phyloP scores from a whole-genome alignment of 2,113 vertebrate species.

The Pseudorasbora parva region DNA sequence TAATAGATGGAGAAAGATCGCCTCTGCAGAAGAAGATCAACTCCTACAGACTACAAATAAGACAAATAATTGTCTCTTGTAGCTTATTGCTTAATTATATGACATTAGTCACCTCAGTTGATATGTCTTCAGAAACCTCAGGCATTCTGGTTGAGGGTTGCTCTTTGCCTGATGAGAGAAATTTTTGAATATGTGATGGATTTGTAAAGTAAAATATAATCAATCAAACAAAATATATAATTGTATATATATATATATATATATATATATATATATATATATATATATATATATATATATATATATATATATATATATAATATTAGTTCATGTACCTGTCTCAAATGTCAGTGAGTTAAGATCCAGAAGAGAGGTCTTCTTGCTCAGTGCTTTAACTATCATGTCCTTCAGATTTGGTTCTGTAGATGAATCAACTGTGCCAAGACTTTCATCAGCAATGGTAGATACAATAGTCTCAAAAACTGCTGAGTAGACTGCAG shows the following conservation, averaged over 20 bases:
- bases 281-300: too few species aligned
- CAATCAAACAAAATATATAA: not conserved
- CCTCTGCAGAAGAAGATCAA: too few species aligned
- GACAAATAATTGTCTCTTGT: not conserved
- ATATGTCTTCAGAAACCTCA: constrained; percentile 35
- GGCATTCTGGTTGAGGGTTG: constrained; percentile 38
- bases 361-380: constrained; percentile 83
- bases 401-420: constrained; percentile 76
- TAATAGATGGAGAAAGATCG: too few species aligned
- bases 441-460: constrained; percentile 62
- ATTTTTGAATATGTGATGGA: not conserved
- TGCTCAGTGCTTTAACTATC: constrained; percentile 78
- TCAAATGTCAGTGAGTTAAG: constrained; percentile 81
- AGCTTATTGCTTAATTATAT: not conserved
- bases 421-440: constrained; percentile 57
- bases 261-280: too few species aligned
- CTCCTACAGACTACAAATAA: too few species aligned
- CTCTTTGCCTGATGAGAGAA: constrained; percentile 33
- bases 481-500: constrained; percentile 78
- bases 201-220: not conserved
- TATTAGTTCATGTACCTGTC: constrained; percentile 65
- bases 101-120: constrained; percentile 23
- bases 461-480: constrained; percentile 77
- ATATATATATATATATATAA: too few species aligned
- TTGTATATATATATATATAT: too few species aligned